Base-by-base conservation (phyloP, 2,888 invertebrate genomes). In the Luffia ferchaultella region DNA sequence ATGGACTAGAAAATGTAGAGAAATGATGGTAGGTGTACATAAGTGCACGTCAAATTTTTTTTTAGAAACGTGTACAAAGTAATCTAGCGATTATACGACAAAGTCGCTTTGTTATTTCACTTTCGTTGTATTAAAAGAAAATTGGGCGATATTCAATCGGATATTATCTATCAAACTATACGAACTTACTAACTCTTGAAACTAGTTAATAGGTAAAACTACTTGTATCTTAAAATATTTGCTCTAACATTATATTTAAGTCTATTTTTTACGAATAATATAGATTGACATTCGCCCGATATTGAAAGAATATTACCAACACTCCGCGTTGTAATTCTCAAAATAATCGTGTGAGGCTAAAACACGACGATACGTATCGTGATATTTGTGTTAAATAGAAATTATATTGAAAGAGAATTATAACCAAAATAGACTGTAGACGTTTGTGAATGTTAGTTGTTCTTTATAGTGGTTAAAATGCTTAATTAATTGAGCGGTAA, bases 401-500 rank as follows among this genome's bases (percentile, higher is more conserved):
- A 18, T 1, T 2, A 18, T 45, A 3, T 16, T 2, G 18, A 45
- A 2, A 45, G 18, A 44, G 17, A 18, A 44, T n/a, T 30, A 30
- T 30, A 30, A 30, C 44, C 16, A 44, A 44, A 7, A 44, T 44
- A 44, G 44, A 18, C 17, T 16, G 18, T 44, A 16, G 44, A 19
- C 20, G 20, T 76, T 75, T 73, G 76, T 77, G 58, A 76, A 73
- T 76, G 76, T 77, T 78, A 77, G 78, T 69, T 67, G 72, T 76
- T 74, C 70, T 67, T 68, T 57, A 54, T 30, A 30, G 30, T 30
- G 30, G 3, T 30, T 30, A 30, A 30, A 7, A 30, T 7, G 30
- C 30, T 3, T 12, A 7, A 7, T 7, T 7, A 12, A 30, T 30
- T 12, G 12, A 30, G 30, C 30, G 12, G 30, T 30, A 7, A 12